Evolutionary conservation across 2,888 invertebrate species (phyloP).

Genomic region (Pammene aurita): DNA sequence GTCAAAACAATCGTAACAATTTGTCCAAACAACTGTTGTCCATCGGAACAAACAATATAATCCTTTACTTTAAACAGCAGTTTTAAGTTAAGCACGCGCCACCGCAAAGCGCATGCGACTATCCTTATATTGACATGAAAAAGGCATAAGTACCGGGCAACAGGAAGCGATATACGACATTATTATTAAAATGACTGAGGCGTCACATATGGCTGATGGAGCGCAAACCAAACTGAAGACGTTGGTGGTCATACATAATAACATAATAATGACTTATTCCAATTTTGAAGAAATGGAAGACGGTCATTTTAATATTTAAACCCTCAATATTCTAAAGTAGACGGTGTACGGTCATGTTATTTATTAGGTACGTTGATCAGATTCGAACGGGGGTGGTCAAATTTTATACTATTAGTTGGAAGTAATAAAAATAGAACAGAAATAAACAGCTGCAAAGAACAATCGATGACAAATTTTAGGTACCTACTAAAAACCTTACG

Average conservation of each 20-base stretch:
- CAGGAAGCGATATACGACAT: background rate
- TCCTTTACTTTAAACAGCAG: background rate
- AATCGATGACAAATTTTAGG: no score
- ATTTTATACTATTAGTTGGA: no score
- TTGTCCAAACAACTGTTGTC: constrained; percentile 27
- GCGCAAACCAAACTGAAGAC: constrained; percentile 7
- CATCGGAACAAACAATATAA: constrained; percentile 7
- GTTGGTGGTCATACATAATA: constrained; percentile 28
- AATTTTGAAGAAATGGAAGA: background rate
- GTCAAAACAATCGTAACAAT: constrained; percentile 7
- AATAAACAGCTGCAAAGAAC: no score
- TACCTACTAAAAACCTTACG: no score
- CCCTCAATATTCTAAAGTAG: background rate
- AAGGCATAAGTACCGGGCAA: background rate
- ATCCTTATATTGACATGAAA: background rate
- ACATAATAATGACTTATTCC: constrained; percentile 38
- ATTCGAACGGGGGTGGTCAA: no score
- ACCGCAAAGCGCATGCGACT: constrained; percentile 16
- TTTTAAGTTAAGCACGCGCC: constrained; percentile 27
- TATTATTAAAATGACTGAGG: background rate
- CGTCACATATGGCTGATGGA: constrained; percentile 28
- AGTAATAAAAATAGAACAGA: no score
- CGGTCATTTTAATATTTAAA: background rate
- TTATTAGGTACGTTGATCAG: background rate
- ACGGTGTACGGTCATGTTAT: background rate